Percentiles rank a stretch among this genome's conserved stretches.
These are phyloP conservation scores for Gallinago paraguaiae DNA, from an alignment of 2,113 vertebrate genomes.

Conservation along the genomic window DNA sequence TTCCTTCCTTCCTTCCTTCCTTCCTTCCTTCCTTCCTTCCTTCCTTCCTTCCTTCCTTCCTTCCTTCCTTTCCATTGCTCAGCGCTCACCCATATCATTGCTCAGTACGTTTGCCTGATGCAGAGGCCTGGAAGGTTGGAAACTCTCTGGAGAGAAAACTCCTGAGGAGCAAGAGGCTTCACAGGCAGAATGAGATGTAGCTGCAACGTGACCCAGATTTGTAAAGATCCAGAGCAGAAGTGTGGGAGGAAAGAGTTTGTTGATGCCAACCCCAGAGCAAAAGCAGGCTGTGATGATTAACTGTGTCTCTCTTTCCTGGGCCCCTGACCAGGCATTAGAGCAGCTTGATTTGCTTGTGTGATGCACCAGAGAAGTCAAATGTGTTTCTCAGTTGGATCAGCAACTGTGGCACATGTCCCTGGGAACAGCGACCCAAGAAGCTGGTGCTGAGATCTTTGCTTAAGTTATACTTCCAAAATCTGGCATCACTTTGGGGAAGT, in stretches of 20 bases:
- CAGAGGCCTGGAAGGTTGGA: background rate
- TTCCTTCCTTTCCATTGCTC: background rate
- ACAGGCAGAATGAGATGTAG: background rate
- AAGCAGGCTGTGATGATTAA: background rate
- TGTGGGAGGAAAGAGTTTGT: background rate
- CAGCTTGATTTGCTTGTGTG: background rate
- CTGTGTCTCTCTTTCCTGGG: background rate
- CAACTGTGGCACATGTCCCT: background rate
- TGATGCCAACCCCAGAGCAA: background rate
- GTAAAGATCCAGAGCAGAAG: background rate
- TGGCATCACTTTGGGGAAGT: fast-evolving
- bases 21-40: background rate
- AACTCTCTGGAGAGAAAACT: background rate
- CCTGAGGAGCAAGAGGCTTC: background rate
- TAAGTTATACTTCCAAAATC: background rate
- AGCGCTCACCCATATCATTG: background rate
- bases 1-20: background rate
- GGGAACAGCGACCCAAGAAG: background rate
- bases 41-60: background rate
- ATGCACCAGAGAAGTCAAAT: background rate
- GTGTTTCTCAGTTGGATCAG: background rate
- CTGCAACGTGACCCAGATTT: fast-evolving
- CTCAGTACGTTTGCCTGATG: background rate
- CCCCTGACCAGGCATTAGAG: too few relatives aligned
- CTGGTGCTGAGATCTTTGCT: background rate